Percentiles rank a stretch among this genome's conserved stretches.
Evolutionary conservation across 2,113 vertebrate species (phyloP).

Genomic region (Antennarius striatus): DNA sequence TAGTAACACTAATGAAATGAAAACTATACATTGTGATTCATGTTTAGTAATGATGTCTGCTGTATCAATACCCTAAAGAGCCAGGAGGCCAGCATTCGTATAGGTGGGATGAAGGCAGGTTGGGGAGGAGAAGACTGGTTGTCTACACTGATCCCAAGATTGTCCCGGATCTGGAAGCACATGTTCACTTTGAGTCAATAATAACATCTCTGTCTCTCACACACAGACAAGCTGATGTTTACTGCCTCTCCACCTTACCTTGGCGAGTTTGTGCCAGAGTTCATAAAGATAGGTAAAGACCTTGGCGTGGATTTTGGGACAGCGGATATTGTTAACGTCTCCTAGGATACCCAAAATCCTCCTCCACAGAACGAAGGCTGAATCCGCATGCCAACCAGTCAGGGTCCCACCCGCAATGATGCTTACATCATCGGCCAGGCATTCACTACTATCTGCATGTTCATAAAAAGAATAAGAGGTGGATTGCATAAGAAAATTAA

Average conservation of each 20-base stretch:
- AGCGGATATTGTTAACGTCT: conserved; percentile 93
- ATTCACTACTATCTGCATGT: conserved; percentile 90
- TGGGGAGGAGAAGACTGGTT: conserved; percentile 92
- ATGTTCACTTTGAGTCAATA: conserved; percentile 16
- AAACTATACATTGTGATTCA: background rate
- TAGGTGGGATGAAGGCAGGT: conserved; percentile 91
- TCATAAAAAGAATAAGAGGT: conserved; percentile 1
- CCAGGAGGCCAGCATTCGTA: conserved; percentile 97
- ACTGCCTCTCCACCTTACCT: conserved; percentile 77
- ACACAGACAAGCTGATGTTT: background rate
- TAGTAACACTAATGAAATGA: background rate
- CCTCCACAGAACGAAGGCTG: conserved; percentile 95
- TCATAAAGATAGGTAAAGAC: conserved; percentile 93
- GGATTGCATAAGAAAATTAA: background rate
- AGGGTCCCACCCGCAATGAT: conserved; percentile 96
- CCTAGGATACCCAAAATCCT: conserved; percentile 95
- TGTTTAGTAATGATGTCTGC: conserved; percentile 5
- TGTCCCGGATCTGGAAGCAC: conserved; percentile 90
- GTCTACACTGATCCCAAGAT: conserved; percentile 92
- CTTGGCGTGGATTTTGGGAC: conserved; percentile 92
- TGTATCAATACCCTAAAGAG: conserved; percentile 87
- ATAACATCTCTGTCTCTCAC: background rate
- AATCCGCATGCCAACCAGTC: conserved; percentile 94
- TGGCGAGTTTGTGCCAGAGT: conserved; percentile 96
- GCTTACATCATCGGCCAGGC: conserved; percentile 92